phyloP scores from a whole-genome alignment of 1,140 invertebrate genomes.

The Homalodisca vitripennis region DNA sequence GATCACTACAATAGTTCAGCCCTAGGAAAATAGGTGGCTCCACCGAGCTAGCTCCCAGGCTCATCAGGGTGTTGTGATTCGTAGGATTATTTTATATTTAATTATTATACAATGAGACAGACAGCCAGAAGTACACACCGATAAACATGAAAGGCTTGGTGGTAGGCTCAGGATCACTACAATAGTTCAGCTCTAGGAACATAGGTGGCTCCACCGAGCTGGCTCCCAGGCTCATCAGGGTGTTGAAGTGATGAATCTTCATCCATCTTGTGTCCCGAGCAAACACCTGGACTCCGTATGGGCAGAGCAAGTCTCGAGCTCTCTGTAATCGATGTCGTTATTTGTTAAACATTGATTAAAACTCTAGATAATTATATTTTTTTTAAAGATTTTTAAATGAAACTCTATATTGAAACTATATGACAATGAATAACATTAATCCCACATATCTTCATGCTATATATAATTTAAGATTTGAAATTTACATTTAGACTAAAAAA shows the following conservation, averaged over 20 bases:
- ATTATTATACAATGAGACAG: no score
- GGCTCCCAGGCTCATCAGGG: conserved; percentile 55
- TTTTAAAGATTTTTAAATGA: no score
- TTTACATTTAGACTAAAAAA: no score
- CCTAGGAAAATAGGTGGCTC: no score
- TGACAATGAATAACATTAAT: neutral
- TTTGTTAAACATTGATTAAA: no score
- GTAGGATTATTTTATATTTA: no score
- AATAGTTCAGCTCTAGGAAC: conserved; percentile 54
- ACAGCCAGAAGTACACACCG: conserved; percentile 47
- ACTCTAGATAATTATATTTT: no score
- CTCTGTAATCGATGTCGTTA: conserved; percentile 32
- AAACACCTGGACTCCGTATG: conserved; percentile 44
- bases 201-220: conserved; percentile 55
- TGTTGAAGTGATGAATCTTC: conserved; percentile 54
- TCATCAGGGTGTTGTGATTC: conserved; percentile 56
- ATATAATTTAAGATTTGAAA: neutral
- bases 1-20: no score
- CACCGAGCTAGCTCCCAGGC: conserved; percentile 53
- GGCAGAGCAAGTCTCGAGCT: conserved; percentile 40
- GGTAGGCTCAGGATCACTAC: conserved; percentile 40
- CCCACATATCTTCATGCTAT: neutral
- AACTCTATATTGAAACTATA: no score
- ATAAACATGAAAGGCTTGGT: conserved; percentile 37
- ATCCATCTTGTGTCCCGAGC: conserved; percentile 54